Conservation (phyloP, 2,888 invertebrate species). For the Trypoxylon attenuatum region DNA sequence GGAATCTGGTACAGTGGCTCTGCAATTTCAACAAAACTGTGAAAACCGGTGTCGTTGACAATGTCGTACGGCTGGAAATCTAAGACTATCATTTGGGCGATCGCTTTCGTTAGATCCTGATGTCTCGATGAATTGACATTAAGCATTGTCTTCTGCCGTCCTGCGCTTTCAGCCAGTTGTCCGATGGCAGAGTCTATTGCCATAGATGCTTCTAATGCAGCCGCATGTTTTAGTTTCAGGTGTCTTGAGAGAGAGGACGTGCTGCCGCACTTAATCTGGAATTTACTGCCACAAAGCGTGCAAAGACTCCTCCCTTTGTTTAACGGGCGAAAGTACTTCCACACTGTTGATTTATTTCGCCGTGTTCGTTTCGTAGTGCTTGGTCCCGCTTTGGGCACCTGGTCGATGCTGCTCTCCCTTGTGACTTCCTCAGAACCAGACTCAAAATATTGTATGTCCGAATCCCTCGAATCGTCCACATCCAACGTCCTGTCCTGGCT, state of each 20-base stretch:
- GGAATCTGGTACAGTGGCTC: conserved; percentile 15
- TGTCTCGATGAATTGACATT: background rate
- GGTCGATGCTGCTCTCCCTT: too few species aligned
- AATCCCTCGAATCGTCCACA: too few species aligned
- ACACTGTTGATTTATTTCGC: too few species aligned
- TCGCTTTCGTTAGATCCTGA: conserved; percentile 9
- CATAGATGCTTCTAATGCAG: background rate
- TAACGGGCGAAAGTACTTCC: too few species aligned
- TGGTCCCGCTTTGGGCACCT: too few species aligned
- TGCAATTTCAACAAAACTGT: conserved; percentile 14
- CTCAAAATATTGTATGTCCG: too few species aligned
- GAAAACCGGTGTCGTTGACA: conserved; percentile 7
- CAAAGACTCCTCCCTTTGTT: too few species aligned
- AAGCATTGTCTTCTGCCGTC: background rate
- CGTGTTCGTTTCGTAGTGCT: too few species aligned
- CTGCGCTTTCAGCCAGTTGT: background rate
- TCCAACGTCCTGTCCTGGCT: too few species aligned
- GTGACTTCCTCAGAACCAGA: too few species aligned
- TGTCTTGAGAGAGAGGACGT: background rate
- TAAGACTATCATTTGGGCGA: conserved; percentile 9
- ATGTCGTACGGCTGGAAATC: conserved; percentile 17
- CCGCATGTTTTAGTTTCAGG: background rate
- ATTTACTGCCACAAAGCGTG: background rate
- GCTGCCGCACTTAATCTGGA: background rate
- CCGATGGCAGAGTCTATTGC: background rate